phyloP scores from a whole-genome alignment of 2,888 invertebrate species.

The Lepidochrysops patricia region DNA sequence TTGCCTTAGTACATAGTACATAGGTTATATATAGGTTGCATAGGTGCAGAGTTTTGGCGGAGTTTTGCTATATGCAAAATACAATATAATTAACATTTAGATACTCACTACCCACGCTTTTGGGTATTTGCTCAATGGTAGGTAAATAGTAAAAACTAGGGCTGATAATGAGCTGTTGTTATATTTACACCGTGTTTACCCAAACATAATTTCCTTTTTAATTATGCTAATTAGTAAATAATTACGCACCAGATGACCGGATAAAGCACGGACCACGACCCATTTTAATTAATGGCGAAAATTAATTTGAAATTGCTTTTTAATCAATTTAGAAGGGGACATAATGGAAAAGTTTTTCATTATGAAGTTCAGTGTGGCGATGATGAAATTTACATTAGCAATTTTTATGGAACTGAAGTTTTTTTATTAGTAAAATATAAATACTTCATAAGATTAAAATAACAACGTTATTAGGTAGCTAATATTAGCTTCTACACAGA shows the following conservation, averaged over 20 bases:
- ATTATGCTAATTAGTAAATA: neutral
- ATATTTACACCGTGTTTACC: neutral
- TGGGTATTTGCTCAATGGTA: too few relatives aligned
- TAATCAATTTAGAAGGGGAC: neutral
- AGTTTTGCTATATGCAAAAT: too few relatives aligned
- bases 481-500: too few relatives aligned
- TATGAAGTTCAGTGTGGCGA: neutral
- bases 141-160: too few relatives aligned
- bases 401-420: neutral
- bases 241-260: neutral
- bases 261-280: neutral
- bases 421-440: neutral
- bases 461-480: too few relatives aligned
- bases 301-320: slow-evolving; percentile 1
- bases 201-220: neutral
- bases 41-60: too few relatives aligned
- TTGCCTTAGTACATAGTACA: too few relatives aligned
- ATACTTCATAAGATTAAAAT: neutral
- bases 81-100: too few relatives aligned
- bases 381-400: neutral
- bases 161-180: too few relatives aligned
- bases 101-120: too few relatives aligned
- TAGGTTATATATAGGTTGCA: too few relatives aligned
- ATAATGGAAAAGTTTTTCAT: neutral
- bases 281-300: neutral